Evolutionary conservation across 2,797 vertebrate genomes (phyloP).

Genomic region (Leuciscus waleckii): DNA sequence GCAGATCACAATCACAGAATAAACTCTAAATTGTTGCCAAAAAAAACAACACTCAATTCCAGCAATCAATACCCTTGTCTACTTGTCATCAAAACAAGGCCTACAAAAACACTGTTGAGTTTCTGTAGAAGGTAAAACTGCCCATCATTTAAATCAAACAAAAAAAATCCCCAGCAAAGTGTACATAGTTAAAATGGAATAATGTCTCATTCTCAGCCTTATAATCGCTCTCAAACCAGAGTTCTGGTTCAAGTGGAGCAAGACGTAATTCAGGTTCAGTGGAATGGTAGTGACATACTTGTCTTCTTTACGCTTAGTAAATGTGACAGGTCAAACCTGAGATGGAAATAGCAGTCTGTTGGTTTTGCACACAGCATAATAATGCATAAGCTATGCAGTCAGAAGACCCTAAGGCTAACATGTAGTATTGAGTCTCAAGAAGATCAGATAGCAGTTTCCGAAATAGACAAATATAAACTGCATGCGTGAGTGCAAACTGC

Average conservation of each 20-base stretch:
- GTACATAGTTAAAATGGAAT: background rate
- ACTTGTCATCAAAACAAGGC: constrained; percentile 47
- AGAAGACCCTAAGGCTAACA: constrained; percentile 32
- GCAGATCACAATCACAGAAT: background rate
- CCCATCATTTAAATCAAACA: constrained; percentile 8
- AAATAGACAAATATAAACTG: constrained; percentile 15
- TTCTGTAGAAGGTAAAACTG: constrained; percentile 8
- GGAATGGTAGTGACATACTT: constrained; percentile 1
- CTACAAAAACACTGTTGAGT: constrained; percentile 23
- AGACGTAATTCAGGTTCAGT: constrained; percentile 2
- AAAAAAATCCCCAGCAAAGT: constrained; percentile 25
- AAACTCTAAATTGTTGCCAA: constrained; percentile 16
- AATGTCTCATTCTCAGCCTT: constrained; percentile 1
- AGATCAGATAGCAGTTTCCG: background rate
- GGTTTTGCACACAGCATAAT: background rate
- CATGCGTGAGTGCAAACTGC: background rate
- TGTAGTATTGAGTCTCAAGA: background rate
- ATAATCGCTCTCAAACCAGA: background rate
- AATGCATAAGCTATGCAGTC: constrained; percentile 20
- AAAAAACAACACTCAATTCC: constrained; percentile 32
- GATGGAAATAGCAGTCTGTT: constrained; percentile 4
- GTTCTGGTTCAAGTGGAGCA: background rate
- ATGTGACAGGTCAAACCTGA: constrained; percentile 32
- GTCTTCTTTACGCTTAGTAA: constrained; percentile 13
- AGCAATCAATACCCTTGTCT: constrained; percentile 21